These are phyloP conservation scores for Pomatostomus ruficeps DNA, from an alignment of 2,113 vertebrate species.

Conservation along the genomic window DNA sequence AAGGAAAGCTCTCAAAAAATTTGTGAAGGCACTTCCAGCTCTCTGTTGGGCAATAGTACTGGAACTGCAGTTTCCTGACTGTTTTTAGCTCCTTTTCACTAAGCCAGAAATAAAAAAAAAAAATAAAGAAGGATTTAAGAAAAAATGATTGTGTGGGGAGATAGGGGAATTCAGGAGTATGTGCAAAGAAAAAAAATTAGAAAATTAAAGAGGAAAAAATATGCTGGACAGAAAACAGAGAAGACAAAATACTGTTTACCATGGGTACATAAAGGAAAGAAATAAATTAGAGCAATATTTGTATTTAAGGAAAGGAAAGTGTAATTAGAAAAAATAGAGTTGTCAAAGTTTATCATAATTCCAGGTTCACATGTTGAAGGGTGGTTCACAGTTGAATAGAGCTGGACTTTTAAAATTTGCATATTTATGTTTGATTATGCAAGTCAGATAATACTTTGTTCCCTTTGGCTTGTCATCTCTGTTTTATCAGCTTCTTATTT, in stretches of 20 bases:
- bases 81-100: neutral
- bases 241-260: neutral
- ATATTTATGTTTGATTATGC: neutral
- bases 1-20: neutral
- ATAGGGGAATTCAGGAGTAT: neutral
- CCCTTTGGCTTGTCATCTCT: neutral
- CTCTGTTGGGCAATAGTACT: neutral
- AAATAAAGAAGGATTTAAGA: too few relatives aligned
- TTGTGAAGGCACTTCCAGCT: neutral
- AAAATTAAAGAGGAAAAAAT: neutral
- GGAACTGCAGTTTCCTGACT: neutral
- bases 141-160: accelerated
- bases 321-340: neutral
- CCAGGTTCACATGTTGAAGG: neutral
- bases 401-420: neutral
- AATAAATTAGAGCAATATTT: neutral
- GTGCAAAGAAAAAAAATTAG: neutral
- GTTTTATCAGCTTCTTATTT: neutral
- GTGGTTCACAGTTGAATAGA: neutral
- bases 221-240: neutral
- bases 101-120: neutral
- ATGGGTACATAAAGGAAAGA: neutral
- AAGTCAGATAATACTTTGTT: neutral
- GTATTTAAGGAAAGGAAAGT: neutral
- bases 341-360: neutral